A percentile compares a stretch with the other conserved stretches of the same genome.
Evolutionary conservation across 2,797 vertebrate genomes (phyloP).

Genomic region (Crenuchus spilurus): DNA sequence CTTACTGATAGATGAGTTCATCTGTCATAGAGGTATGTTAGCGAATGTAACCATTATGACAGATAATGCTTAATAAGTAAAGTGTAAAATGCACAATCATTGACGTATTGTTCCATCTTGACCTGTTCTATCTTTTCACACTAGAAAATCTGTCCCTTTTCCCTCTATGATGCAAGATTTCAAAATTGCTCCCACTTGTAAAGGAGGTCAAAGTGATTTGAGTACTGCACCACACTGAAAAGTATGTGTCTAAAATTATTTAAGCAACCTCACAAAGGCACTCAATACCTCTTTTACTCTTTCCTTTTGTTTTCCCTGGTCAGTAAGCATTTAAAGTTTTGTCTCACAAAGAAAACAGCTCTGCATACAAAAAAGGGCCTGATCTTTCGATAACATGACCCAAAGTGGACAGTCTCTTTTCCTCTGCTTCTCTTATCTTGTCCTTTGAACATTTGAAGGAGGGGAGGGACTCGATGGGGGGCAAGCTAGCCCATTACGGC

Average conservation of each 20-base stretch:
- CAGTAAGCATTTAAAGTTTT: conserved; percentile 33
- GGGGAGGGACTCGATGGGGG: conserved; percentile 15
- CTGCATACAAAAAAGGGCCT: background rate
- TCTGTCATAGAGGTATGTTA: too few species aligned
- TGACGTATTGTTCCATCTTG: background rate
- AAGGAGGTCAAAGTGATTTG: background rate
- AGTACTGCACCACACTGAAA: conserved; percentile 12
- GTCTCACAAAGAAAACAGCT: conserved; percentile 39
- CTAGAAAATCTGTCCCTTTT: background rate
- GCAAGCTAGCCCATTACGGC: conserved; percentile 23
- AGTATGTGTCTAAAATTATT: background rate
- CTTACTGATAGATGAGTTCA: too few species aligned
- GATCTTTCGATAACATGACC: conserved; percentile 30
- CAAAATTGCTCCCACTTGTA: conserved; percentile 5
- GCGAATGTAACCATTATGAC: too few species aligned
- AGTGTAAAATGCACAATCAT: too few species aligned
- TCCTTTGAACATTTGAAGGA: conserved; percentile 47
- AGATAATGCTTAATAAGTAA: too few species aligned
- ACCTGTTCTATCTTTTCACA: background rate
- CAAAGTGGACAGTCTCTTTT: conserved; percentile 39
- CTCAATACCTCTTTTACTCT: background rate
- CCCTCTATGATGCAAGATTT: background rate
- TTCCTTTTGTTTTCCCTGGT: conserved; percentile 23
- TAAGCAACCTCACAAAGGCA: background rate
- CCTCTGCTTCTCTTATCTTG: conserved; percentile 52